phyloP scores from a whole-genome alignment of 2,888 invertebrate species.

The Brassicogethes aeneus region DNA sequence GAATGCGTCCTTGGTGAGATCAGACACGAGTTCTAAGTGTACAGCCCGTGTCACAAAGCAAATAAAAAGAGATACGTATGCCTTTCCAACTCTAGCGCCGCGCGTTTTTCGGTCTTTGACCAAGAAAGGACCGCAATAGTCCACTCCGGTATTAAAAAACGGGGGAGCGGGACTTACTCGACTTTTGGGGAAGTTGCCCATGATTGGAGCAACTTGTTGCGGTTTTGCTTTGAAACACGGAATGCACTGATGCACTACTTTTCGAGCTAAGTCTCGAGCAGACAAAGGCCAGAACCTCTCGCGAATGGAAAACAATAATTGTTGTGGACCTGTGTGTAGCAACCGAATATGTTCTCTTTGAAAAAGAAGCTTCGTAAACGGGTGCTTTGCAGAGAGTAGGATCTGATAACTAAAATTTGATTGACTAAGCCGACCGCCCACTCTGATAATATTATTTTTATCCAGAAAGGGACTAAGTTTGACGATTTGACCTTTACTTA shows the following conservation, averaged over 20 bases:
- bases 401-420: too few species aligned
- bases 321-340: not conserved
- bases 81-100: conserved; percentile 6
- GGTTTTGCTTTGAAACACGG: conserved; percentile 4
- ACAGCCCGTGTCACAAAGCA: conserved; percentile 12
- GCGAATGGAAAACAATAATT: not conserved
- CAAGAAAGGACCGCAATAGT: conserved; percentile 10
- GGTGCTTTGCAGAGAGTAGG: too few species aligned
- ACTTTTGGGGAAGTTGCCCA: conserved; percentile 6
- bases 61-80: conserved; percentile 10
- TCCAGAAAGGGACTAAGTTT: too few species aligned
- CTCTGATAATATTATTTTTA: too few species aligned
- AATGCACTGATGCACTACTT: conserved; percentile 2
- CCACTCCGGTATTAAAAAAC: conserved; percentile 11
- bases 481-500: too few species aligned
- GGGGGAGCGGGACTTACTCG: conserved; percentile 5
- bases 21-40: conserved; percentile 13
- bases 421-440: too few species aligned
- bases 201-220: not conserved
- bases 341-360: not conserved
- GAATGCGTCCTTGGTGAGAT: conserved; percentile 11
- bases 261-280: not conserved
- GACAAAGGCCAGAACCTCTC: conserved; percentile 3
- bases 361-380: not conserved
- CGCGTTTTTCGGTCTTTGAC: conserved; percentile 8